Evolutionary conservation across 2,113 vertebrate species (phyloP), one percentile per base, ranked within the genome.

Genomic region (Gymnorhina tibicen): DNA sequence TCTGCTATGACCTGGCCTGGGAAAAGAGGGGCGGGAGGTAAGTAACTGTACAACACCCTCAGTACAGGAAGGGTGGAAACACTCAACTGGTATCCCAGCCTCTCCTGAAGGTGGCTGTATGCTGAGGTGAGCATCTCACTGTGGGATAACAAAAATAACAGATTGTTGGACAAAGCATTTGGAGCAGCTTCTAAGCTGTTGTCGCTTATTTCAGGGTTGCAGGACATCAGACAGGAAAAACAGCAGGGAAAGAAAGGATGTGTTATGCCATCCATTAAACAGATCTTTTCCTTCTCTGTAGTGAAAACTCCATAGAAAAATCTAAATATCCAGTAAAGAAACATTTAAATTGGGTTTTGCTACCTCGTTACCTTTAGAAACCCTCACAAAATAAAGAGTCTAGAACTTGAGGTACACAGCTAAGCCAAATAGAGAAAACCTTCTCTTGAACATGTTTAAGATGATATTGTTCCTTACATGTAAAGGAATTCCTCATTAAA

Each of bases 361-460:
- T 83, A 10, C 21, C 24, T 32, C 55, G 6, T 17, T 39, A 24
- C 7, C 16, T 74, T 74, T 52, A 64, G 19, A 91, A 94, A 88
- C 15, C 5, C 7, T 56, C 11, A 41, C 15, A 19, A 23, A 75
- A 35, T 17, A 30, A 27, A 64, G 32, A 17, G 5, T 13, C 9
- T 41, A 62, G 56, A 59, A 41, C 41, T 44, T 63, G 32, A 91
- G 6, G 16, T 12, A 55, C 0, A 0, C 8, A 39, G 46, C 4
- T 80, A 64, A 87, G 66, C 2, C 44, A 58, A 83, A 76, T 21
- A 41, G 6, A 79, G 18, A 12, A 72, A 89, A 58, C 4, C 6
- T 73, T 42, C 32, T 12, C 18, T 64, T 60, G 12, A 55, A 16
- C 5, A 20, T 9, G 1, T 69, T 89, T 85, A 73, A 67, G 28